Conservation (phyloP, 2,113 vertebrate genomes). For the Coturnix japonica region DNA sequence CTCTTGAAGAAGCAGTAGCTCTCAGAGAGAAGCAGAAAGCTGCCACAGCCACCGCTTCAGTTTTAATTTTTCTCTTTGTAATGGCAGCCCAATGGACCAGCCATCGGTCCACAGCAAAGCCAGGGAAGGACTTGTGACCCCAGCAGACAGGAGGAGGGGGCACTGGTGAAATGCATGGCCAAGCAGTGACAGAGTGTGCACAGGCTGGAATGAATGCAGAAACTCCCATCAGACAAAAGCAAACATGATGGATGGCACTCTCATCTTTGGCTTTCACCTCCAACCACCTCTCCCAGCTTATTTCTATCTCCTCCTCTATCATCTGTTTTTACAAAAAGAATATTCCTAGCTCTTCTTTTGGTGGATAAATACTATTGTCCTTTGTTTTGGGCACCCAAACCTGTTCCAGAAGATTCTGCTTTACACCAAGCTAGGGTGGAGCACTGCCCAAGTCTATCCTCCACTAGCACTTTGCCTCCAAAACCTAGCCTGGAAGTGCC, state of each 20-base stretch:
- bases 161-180: not conserved
- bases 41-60: not conserved
- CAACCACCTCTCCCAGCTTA: not conserved
- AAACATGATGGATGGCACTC: slow-evolving; percentile 56
- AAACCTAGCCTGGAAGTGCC: not conserved
- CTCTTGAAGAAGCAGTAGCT: not conserved
- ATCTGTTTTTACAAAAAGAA: not conserved
- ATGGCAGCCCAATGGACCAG: not conserved
- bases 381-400: not conserved
- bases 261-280: slow-evolving; percentile 33
- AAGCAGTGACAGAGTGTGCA: not conserved
- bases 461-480: rapidly evolving
- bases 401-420: not conserved
- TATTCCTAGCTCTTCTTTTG: not conserved
- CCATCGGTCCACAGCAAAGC: not conserved
- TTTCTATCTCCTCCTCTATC: not conserved
- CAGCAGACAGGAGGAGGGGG: not conserved
- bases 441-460: not conserved
- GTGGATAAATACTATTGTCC: not conserved
- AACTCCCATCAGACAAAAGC: not conserved
- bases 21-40: not conserved
- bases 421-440: not conserved
- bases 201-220: not conserved
- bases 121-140: slow-evolving; percentile 16
- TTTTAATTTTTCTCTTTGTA: not conserved